phyloP scores from a whole-genome alignment of 1,140 invertebrate genomes.

The Orius insidiosus region DNA sequence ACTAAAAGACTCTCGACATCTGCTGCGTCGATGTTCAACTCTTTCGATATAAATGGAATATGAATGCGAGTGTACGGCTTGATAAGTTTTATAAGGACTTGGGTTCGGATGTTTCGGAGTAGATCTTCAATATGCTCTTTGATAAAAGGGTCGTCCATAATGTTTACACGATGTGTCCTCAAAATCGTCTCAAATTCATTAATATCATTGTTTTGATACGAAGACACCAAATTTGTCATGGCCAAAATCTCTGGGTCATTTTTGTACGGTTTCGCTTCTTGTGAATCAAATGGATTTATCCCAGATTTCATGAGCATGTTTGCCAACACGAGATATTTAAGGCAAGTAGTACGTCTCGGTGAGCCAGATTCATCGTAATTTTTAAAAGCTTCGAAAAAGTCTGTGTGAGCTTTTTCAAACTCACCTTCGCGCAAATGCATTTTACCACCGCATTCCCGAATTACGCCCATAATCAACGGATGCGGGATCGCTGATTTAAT shows the following conservation, averaged over 20 bases:
- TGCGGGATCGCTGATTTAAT: conserved; percentile 99
- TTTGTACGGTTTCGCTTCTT: conserved; percentile 99
- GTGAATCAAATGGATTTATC: conserved; percentile 99
- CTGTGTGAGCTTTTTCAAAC: conserved; percentile 97
- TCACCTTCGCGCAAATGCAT: conserved; percentile 98
- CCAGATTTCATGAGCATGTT: conserved; percentile 99
- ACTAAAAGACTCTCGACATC: conserved; percentile 96
- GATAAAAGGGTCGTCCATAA: conserved; percentile 99
- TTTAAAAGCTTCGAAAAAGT: conserved; percentile 99
- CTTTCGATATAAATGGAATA: conserved; percentile 94
- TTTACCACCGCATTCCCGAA: conserved; percentile 97
- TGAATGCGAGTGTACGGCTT: conserved; percentile 96
- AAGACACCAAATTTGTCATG: conserved; percentile 97
- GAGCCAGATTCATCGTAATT: conserved; percentile 99
- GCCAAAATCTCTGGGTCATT: conserved; percentile 98
- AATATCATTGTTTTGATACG: conserved; percentile 98
- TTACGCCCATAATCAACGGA: conserved; percentile 99
- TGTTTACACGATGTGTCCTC: conserved; percentile 85
- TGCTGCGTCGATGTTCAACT: conserved; percentile 86
- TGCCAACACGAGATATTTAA: conserved; percentile 96
- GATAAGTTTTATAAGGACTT: conserved; percentile 90
- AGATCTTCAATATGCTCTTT: conserved; percentile 96
- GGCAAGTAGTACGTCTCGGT: conserved; percentile 85
- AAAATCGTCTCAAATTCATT: conserved; percentile 96
- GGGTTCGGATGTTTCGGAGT: conserved; percentile 91